Evolutionary conservation across 2,888 invertebrate genomes (phyloP).

Genomic region (Sphecodes monilicornis): DNA sequence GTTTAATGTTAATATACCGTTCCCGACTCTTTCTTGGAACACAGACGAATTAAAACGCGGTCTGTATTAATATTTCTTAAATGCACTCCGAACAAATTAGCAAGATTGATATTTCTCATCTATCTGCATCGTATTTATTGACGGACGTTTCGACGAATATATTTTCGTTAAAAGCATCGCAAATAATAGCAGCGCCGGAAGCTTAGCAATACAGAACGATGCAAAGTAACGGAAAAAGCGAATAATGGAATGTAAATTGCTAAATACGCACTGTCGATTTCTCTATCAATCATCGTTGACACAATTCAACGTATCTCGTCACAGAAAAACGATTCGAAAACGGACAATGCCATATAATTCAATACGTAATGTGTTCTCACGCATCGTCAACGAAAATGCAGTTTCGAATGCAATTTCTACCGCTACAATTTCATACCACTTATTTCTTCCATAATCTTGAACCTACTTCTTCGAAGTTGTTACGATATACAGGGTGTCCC

Average conservation of each 20-base stretch:
- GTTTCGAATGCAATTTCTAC: not conserved
- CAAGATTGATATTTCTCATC: not conserved
- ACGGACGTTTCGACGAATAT: not conserved
- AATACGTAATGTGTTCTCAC: not conserved
- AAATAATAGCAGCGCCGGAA: conserved; percentile 1
- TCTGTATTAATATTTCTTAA: not conserved
- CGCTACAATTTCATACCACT: not conserved
- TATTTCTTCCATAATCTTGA: not conserved
- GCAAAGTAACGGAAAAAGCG: not conserved
- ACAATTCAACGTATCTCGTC: not conserved
- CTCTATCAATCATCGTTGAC: conserved; percentile 1
- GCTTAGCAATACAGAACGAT: not conserved
- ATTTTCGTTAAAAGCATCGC: not conserved
- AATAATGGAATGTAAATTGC: conserved; percentile 28
- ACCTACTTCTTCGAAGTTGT: no score
- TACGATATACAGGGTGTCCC: no score
- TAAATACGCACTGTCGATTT: conserved; percentile 25
- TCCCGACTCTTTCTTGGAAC: not conserved
- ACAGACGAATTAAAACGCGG: no score
- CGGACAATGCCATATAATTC: not conserved
- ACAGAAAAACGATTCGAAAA: conserved; percentile 10
- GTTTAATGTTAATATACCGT: not conserved
- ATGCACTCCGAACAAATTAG: not conserved
- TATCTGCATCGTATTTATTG: no score
- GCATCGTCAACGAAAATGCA: not conserved